Evolutionary conservation across 1,140 invertebrate genomes (phyloP), one percentile per base, ranked within the genome.

Genomic region (Camponotus pennsylvanicus): DNA sequence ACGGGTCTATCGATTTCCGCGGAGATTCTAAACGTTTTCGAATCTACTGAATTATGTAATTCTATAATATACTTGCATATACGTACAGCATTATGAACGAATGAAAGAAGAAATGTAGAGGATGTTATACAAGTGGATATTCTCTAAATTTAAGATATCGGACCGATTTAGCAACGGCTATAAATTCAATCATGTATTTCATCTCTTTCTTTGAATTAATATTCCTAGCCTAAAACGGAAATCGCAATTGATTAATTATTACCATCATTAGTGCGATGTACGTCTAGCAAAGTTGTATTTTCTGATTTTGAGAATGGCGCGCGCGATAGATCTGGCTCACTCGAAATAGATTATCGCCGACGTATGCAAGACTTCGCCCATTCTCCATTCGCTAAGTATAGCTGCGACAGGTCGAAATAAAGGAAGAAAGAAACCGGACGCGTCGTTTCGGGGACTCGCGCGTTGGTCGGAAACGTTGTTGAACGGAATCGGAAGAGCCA

Each of bases 311-410:
- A 83, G 57, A 63, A 75, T 75, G 42, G 55, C 11, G 32, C 15
- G 40, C 52, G 13, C 40, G 67, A 61, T 59, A 61, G 32, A 63
- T 83, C 27, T 73, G 49, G 70, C 32, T 82, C 57, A 90, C 90
- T 89, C 87, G 87, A 93, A 93, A 93, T 93, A 93, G 91, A 92
- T 49, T 86, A 92, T 92, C 92, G 89, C 91, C 91, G 90, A 78
- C 89, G 88, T 88, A 61, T 77, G 66, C 66, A 89, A 87, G 90
- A 90, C 89, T 94, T 91, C 37, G 86, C 78, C 88, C 85, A 88
- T 91, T 93, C 89, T 92, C 92, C 89, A 88, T 83, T 76, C 61
- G 73, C 85, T 89, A 90, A 91, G 87, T 91, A 85, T 89, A 89
- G 79, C 15, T 55, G 78, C 86, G 83, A 92, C 79, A 88, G 64